These are phyloP conservation scores for Gallinago jamesoni DNA, from an alignment of 2,113 vertebrate species.

Conservation along the genomic window DNA sequence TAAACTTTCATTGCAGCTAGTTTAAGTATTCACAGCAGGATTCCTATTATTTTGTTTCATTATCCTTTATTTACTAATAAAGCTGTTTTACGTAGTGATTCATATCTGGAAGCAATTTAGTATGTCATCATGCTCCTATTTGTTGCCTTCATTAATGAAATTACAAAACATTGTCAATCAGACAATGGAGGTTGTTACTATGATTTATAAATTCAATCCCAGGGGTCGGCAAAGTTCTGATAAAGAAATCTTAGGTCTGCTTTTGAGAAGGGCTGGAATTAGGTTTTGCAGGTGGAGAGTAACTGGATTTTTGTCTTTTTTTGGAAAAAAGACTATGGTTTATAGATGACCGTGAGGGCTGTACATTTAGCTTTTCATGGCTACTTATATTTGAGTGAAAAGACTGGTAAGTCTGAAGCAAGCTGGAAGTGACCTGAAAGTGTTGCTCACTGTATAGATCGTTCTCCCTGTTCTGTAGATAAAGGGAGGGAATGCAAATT, in stretches of 20 bases:
- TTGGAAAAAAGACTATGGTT: background rate
- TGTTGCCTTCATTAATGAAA: background rate
- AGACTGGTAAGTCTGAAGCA: background rate
- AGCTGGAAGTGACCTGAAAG: background rate
- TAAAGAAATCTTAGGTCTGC: background rate
- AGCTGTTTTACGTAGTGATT: background rate
- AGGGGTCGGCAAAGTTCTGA: background rate
- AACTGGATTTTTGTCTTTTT: background rate
- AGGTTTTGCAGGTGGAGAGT: background rate
- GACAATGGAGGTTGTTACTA: background rate
- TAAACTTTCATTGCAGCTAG: background rate
- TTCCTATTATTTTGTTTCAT: slow-evolving; percentile 9
- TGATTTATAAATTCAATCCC: background rate
- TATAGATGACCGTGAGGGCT: background rate
- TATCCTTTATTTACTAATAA: slow-evolving; percentile 22
- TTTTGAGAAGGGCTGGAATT: background rate
- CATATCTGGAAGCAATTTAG: background rate
- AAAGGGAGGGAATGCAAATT: background rate
- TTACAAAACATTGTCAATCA: background rate
- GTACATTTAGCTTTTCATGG: background rate
- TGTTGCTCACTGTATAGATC: background rate
- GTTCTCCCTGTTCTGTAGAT: background rate
- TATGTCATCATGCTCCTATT: background rate
- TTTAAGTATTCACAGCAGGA: background rate
- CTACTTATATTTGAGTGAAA: background rate